A percentile compares a stretch with the other conserved stretches of the same genome.
Conservation (phyloP, 2,113 vertebrate genomes). For the Cariama cristata region DNA sequence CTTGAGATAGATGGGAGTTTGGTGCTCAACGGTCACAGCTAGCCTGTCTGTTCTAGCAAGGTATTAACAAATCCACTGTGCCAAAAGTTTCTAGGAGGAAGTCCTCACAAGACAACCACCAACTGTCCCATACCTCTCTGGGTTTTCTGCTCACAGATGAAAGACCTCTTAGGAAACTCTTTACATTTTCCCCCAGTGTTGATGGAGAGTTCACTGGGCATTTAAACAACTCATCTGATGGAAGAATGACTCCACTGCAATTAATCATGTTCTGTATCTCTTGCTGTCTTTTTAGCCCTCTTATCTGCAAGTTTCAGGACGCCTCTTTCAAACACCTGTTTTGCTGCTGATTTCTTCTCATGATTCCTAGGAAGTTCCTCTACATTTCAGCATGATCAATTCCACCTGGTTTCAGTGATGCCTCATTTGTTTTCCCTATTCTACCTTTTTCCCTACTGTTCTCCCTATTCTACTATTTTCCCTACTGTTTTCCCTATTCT, state of each 20-base stretch:
- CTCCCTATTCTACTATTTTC: neutral
- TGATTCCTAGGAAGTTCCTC: neutral
- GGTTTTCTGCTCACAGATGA: neutral
- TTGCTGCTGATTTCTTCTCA: neutral
- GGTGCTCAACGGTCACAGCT: fast-evolving
- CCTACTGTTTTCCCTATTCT: neutral
- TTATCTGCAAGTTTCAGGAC: neutral
- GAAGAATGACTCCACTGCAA: neutral
- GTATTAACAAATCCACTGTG: neutral
- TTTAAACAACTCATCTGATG: neutral
- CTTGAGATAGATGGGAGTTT: neutral
- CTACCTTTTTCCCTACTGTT: neutral
- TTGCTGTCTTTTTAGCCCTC: neutral
- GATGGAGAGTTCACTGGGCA: neutral
- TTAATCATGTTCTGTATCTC: neutral
- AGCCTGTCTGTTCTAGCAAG: neutral
- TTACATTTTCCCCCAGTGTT: neutral
- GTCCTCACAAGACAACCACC: neutral
- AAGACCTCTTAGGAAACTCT: neutral
- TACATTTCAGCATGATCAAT: neutral
- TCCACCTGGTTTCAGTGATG: neutral
- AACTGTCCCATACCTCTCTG: neutral
- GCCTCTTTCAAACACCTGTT: neutral
- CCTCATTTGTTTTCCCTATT: neutral
- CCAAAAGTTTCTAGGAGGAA: neutral